A percentile compares a stretch with the other conserved stretches of the same genome.
Evolutionary conservation across 2,888 invertebrate species (phyloP).

Genomic region (Carabus problematicus): DNA sequence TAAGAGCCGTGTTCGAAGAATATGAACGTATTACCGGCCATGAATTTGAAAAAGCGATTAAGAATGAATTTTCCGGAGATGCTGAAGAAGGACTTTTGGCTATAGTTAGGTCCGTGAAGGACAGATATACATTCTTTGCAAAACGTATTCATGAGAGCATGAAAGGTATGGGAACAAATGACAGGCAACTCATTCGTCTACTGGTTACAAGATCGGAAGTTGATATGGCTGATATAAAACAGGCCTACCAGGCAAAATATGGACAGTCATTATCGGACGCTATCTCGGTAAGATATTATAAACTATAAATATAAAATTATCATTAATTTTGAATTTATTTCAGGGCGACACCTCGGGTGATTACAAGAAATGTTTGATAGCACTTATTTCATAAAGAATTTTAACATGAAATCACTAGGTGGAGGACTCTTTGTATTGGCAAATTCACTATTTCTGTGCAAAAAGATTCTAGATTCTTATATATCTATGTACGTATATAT

Average conservation of each 20-base stretch:
- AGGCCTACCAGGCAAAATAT: slow-evolving; percentile 76
- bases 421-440: too few species aligned
- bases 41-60: slow-evolving; percentile 79
- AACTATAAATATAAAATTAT: slow-evolving; percentile 15
- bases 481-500: background rate
- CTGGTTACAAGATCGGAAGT: slow-evolving; percentile 84
- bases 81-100: slow-evolving; percentile 80
- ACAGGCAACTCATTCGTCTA: slow-evolving; percentile 83
- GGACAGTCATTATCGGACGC: slow-evolving; percentile 80
- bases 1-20: slow-evolving; percentile 65
- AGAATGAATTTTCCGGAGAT: slow-evolving; percentile 86
- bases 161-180: slow-evolving; percentile 90
- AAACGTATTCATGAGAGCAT: slow-evolving; percentile 85
- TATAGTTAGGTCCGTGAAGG: slow-evolving; percentile 80
- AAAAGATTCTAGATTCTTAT: slow-evolving; percentile 17
- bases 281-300: slow-evolving; percentile 69
- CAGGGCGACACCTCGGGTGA: slow-evolving; percentile 86
- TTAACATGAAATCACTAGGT: background rate
- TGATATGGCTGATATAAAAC: slow-evolving; percentile 85
- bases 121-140: slow-evolving; percentile 85
- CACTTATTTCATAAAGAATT: slow-evolving; percentile 64
- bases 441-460: slow-evolving; percentile 51
- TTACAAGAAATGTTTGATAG: slow-evolving; percentile 83
- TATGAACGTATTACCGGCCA: slow-evolving; percentile 79
- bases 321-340: slow-evolving; percentile 43